These are phyloP conservation scores for Apantesis nais DNA, from an alignment of 2,888 invertebrate genomes.

Conservation along the genomic window DNA sequence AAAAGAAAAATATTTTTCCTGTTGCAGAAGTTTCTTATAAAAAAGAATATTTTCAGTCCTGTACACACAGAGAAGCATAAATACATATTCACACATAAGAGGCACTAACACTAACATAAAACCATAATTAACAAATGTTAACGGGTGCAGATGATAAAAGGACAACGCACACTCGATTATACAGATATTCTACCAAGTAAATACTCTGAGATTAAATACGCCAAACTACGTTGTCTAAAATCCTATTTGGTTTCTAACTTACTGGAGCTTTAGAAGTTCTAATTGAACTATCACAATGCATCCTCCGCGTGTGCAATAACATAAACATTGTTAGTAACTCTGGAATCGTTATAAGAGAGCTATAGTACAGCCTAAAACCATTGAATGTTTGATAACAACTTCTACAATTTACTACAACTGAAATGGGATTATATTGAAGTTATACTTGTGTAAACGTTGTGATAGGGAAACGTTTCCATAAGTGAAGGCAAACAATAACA, in stretches of 20 bases:
- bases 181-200: no score
- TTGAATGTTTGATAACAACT: background rate
- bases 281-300: conserved; percentile 22
- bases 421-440: background rate
- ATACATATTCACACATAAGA: no score
- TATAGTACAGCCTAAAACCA: background rate
- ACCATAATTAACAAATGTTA: no score
- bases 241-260: conserved; percentile 17
- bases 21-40: no score
- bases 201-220: no score
- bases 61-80: no score
- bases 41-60: no score
- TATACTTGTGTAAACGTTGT: background rate
- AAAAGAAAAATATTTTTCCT: no score
- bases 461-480: background rate
- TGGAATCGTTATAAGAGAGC: background rate
- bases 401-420: background rate
- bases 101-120: no score
- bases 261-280: conserved; percentile 10
- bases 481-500: no score
- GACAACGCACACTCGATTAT: no score
- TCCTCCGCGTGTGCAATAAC: background rate
- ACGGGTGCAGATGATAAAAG: no score
- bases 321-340: conserved; percentile 11
- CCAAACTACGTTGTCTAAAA: background rate